Evolutionary conservation across 2,797 vertebrate species (phyloP).

Genomic region (Heteromormyrus szaboi): DNA sequence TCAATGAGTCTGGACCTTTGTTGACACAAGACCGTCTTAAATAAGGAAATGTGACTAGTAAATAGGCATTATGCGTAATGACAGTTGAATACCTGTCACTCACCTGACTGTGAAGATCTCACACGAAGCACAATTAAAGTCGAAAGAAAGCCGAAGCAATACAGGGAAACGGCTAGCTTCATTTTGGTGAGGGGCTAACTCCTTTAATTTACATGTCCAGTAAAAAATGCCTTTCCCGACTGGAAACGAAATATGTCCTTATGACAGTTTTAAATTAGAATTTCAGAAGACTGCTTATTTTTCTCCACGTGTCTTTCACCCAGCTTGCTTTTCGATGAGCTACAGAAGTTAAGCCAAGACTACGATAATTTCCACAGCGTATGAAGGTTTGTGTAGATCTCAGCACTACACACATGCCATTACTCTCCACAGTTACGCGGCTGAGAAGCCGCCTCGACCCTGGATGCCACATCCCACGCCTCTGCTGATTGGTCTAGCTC

Average conservation of each 20-base stretch:
- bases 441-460: conserved; percentile 52
- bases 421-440: conserved; percentile 56
- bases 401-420: conserved; percentile 59
- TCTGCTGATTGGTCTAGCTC: conserved; percentile 51
- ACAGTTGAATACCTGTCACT: conserved; percentile 40
- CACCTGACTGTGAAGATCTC: conserved; percentile 68
- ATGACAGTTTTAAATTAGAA: conserved; percentile 50
- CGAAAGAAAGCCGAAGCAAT: conserved; percentile 60
- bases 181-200: conserved; percentile 58
- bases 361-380: conserved; percentile 42
- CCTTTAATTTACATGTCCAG: conserved; percentile 72
- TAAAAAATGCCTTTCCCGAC: conserved; percentile 47
- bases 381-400: conserved; percentile 52
- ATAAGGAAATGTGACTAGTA: conserved; percentile 36
- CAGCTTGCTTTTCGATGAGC: conserved; percentile 22
- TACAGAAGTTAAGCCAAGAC: conserved; percentile 31
- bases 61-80: conserved; percentile 10
- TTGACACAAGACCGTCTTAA: background rate
- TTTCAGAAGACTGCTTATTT: conserved; percentile 42
- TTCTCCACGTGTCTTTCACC: conserved; percentile 33
- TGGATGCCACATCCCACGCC: conserved; percentile 43
- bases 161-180: conserved; percentile 56
- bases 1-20: background rate
- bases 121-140: conserved; percentile 53
- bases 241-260: conserved; percentile 34